Evolutionary conservation across 2,888 invertebrate genomes (phyloP).

Genomic region (Sinopyrophorus schimmeli): DNA sequence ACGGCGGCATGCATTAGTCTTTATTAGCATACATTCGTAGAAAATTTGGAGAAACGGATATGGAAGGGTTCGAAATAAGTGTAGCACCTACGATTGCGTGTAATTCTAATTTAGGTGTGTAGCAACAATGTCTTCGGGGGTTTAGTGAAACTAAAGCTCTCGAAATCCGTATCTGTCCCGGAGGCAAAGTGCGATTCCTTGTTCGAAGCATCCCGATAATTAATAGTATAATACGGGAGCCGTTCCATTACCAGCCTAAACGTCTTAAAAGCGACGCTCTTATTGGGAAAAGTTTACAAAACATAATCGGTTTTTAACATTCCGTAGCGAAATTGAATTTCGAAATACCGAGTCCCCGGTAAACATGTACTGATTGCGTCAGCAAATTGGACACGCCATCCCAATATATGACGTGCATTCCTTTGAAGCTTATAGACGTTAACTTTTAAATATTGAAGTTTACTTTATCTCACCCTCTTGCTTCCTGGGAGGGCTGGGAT

Average conservation of each 20-base stretch:
- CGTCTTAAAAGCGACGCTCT: conserved; percentile 40
- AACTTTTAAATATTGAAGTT: conserved; percentile 33
- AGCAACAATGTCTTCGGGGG: conserved; percentile 26
- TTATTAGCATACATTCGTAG: conserved; percentile 10
- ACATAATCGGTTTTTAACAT: conserved; percentile 46
- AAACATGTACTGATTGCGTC: conserved; percentile 39
- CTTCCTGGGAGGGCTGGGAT: conserved; percentile 31
- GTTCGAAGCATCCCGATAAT: conserved; percentile 48
- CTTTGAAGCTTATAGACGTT: conserved; percentile 30
- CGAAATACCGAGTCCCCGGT: conserved; percentile 31
- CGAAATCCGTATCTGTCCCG: conserved; percentile 34
- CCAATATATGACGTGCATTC: conserved; percentile 26
- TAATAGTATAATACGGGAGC: conserved; percentile 47
- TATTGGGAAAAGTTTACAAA: conserved; percentile 40
- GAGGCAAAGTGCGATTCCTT: conserved; percentile 48
- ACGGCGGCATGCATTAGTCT: conserved; percentile 5
- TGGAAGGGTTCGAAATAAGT: conserved; percentile 1
- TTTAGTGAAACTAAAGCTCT: conserved; percentile 31
- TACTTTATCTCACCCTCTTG: conserved; percentile 28
- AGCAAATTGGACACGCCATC: conserved; percentile 36
- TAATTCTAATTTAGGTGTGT: conserved; percentile 29
- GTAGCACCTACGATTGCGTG: conserved; percentile 21
- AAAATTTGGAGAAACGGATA: conserved; percentile 6
- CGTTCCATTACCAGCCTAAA: conserved; percentile 43
- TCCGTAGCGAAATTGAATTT: conserved; percentile 44